Base-by-base conservation (phyloP, 2,888 invertebrate genomes). In the Scaptomyza caliginosa region DNA sequence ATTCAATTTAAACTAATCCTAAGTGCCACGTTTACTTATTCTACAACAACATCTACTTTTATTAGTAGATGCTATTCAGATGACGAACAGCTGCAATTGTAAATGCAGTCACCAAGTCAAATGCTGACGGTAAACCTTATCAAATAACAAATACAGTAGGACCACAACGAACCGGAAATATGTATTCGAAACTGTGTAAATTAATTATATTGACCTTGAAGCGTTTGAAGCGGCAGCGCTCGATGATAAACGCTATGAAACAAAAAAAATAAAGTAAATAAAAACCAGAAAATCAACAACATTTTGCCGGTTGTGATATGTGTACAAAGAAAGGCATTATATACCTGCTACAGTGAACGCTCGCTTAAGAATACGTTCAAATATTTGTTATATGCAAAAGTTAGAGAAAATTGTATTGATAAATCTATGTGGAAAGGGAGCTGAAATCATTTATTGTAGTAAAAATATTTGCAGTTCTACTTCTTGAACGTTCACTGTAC, bases 11-110 rank as follows among this genome's bases (percentile, higher is more conserved):
- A 66, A 58, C 63, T 87, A 70, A 63, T 62, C 66, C 63, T 73
- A 81, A 84, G 86, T 83, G 83, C 83, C 86, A 83, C 82, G 45
- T 19, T 52, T 77, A 87, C 88, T 83, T 87, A 83, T 55, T 51
- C n/a, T n/a, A n/a, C n/a, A 40, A 52, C 26, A 62, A 45, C 34
- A 32, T 26, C 26, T 23, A n/a, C n/a, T 28, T 42, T 21, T 11
- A 24, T 34, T 8, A n/a, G 13, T 10, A 58, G 21, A 58, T 30
- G n/a, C 13, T 58, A 16, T 36, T 7, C 39, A 38, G 26, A 48
- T 51, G 59, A 32, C 46, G 71, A 54, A 55, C 39, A 32, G 19
- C 16, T 30, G 59, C 7, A 58, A 16, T 60, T 66, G 67, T 62
- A 65, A 70, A 30, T 45, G 43, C 56, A 55, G 45, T 55, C 60